Conservation (phyloP, 2,888 invertebrate species). For the Caenorhabditis sp. region DNA sequence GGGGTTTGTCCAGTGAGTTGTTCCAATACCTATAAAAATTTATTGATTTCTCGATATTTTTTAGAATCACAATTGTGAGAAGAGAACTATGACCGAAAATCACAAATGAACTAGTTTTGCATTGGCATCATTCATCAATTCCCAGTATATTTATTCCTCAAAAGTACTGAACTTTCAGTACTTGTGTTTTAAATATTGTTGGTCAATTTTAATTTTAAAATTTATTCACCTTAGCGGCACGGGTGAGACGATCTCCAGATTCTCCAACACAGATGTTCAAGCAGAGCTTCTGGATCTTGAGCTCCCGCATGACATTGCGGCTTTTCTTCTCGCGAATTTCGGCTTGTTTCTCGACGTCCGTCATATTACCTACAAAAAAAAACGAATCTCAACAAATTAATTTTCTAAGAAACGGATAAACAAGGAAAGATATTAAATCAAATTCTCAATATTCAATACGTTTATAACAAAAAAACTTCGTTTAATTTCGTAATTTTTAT, state of each 20-base stretch:
- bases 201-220: neutral
- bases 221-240: constrained; percentile 76
- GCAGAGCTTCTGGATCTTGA: constrained; percentile 95
- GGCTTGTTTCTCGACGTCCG: constrained; percentile 39
- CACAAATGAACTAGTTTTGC: neutral
- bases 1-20: constrained; percentile 98
- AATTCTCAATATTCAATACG: neutral
- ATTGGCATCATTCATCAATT: too few species aligned
- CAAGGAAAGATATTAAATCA: neutral
- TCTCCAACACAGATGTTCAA: constrained; percentile 99
- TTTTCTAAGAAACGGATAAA: neutral
- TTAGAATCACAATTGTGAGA: neutral
- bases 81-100: neutral
- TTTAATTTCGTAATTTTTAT: constrained; percentile 2
- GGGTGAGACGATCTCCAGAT: constrained; percentile 83
- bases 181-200: too few species aligned
- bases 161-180: too few species aligned
- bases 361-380: constrained; percentile 38
- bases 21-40: constrained; percentile 75
- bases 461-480: neutral
- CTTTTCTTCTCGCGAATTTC: constrained; percentile 75
- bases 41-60: neutral
- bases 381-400: too few species aligned
- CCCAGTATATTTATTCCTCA: too few species aligned
- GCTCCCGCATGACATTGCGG: constrained; percentile 95